A percentile compares a stretch with the other conserved stretches of the same genome.
Conservation (phyloP, 2,888 invertebrate genomes). For the Atherix ibis region DNA sequence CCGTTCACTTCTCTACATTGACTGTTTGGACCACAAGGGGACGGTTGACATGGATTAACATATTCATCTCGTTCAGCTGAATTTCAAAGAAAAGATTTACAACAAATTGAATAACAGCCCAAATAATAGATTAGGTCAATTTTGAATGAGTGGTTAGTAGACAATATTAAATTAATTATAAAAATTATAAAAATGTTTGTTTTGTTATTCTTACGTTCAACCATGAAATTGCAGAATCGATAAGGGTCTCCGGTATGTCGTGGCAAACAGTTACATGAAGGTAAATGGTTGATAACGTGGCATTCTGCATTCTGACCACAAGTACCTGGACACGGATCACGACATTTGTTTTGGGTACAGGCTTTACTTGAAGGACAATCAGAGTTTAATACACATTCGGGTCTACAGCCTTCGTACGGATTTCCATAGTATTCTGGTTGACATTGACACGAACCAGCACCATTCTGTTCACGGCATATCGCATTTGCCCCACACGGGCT, state of each 20-base stretch:
- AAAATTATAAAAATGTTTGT: too few relatives aligned
- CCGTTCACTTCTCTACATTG: constrained; percentile 42
- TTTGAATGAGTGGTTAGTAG: background rate
- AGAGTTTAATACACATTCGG: constrained; percentile 62
- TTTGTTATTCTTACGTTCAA: constrained; percentile 35
- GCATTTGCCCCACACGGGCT: constrained; percentile 52
- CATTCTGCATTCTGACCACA: constrained; percentile 60
- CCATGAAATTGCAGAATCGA: constrained; percentile 39
- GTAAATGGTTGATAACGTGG: constrained; percentile 53
- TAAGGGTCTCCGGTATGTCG: constrained; percentile 69
- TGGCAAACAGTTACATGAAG: constrained; percentile 48
- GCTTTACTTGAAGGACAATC: constrained; percentile 58
- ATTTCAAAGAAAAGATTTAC: too few relatives aligned
- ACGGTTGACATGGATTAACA: constrained; percentile 41
- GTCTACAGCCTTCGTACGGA: constrained; percentile 56
- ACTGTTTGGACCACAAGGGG: constrained; percentile 51
- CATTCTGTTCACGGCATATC: constrained; percentile 47
- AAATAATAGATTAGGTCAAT: too few relatives aligned
- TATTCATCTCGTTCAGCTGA: constrained; percentile 3
- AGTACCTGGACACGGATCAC: constrained; percentile 62
- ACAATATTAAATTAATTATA: background rate
- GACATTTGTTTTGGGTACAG: constrained; percentile 57
- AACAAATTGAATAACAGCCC: too few relatives aligned
- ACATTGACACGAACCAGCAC: constrained; percentile 53
- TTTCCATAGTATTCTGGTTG: constrained; percentile 45